These are phyloP conservation scores for Acropternis orthonyx DNA, from an alignment of 2,797 vertebrate genomes.

Conservation along the genomic window DNA sequence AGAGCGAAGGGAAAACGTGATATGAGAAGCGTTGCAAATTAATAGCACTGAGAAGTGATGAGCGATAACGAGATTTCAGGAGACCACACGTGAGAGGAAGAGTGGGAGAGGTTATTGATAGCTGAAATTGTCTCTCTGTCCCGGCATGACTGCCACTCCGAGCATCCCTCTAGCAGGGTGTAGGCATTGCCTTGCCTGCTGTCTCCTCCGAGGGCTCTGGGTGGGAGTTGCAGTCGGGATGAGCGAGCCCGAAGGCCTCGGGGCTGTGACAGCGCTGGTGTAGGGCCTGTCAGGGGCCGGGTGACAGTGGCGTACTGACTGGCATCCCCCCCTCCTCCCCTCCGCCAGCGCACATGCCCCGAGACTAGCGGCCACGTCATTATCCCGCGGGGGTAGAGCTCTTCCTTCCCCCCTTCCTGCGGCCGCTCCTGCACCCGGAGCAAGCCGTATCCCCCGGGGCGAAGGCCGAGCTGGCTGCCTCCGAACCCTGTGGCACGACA, in stretches of 20 bases:
- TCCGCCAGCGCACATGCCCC: not conserved
- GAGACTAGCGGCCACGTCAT: not conserved
- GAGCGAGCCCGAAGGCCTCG: not conserved
- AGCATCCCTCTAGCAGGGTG: not conserved
- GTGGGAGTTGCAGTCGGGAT: not conserved
- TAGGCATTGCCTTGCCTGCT: not conserved
- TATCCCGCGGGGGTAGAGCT: rapidly evolving
- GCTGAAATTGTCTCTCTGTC: not conserved
- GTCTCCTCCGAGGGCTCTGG: not conserved
- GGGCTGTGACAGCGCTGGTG: not conserved
- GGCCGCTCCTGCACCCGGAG: not conserved
- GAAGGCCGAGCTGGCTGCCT: not conserved
- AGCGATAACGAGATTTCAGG: not conserved
- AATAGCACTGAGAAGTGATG: not conserved
- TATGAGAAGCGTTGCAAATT: not conserved
- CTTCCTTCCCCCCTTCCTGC: not conserved
- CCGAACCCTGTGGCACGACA: not conserved
- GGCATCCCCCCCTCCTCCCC: too few species aligned
- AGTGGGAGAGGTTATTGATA: not conserved
- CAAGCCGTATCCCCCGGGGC: not conserved
- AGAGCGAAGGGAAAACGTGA: not conserved
- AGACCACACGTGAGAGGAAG: not conserved
- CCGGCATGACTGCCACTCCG: not conserved
- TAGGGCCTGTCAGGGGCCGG: not conserved
- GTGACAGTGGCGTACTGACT: not conserved